These are phyloP conservation scores for honey bee (Apis mellifera) DNA, from an alignment of 1,140 invertebrate genomes.

Conservation along the genomic window Amel_HAv3.1 CM009931.2:23640001-23640500, in stretches of 20 bases:
- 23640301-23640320: slow-evolving; percentile 31
- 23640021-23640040: too few species aligned
- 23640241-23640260: slow-evolving; percentile 4
- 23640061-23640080: too few species aligned
- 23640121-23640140: neutral
- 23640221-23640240: neutral
- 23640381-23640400: slow-evolving; percentile 23
- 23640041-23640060: too few species aligned
- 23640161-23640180: too few species aligned
- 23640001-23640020: too few species aligned
- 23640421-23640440: slow-evolving; percentile 15
- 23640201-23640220: neutral
- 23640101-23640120: neutral
- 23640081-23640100: too few species aligned
- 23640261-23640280: neutral
- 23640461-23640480: slow-evolving; percentile 9
- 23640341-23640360: slow-evolving; percentile 59
- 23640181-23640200: neutral
- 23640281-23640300: slow-evolving; percentile 35
- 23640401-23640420: slow-evolving; percentile 21
- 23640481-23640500: slow-evolving; percentile 29
- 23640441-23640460: slow-evolving; percentile 5
- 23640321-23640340: slow-evolving; percentile 18
- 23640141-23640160: neutral
- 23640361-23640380: slow-evolving; percentile 52